Base-by-base conservation (phyloP, 2,888 invertebrate species). In the Acronicta aceris region DNA sequence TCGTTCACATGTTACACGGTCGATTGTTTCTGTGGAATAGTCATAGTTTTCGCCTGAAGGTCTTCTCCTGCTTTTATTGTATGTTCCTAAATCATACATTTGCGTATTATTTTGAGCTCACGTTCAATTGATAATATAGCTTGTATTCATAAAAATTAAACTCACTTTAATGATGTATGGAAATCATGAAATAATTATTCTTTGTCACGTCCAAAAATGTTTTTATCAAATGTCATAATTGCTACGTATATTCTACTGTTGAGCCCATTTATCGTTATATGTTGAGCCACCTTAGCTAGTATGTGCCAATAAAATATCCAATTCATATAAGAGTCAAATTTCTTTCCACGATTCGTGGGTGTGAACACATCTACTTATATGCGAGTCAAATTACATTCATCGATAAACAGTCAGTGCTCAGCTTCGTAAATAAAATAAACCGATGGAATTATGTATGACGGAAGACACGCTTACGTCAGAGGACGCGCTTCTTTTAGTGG, bases 381-480 rank as follows among this genome's bases (percentile, higher is more conserved):
- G 75, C 71, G 81, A 84, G 69, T 86, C 80, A 78, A 86, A 87
- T 88, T 84, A 86, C 79, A 79, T 77, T 74, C 54, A 68, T 74
- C 58, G 57, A 73, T 65, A 59, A 46, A 55, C 57, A 60, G 61
- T 33, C 72, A 68, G 71, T 76, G 69, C 58, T 67, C 62, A 62
- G 65, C 72, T 64, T 65, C 70, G 71, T 77, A 71, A 81, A 76
- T 81, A 75, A 75, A 81, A 82, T 82, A 74, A 72, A 79, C 68
- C 73, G 72, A 74, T 71, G 68, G 75, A 82, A 84, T 87, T 76
- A 83, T 82, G 78, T 80, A 82, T 81, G 83, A 84, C 84, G 85
- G 86, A 87, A 85, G 81, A 75, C 70, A 69, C 55, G 81, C 69
- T 88, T 84, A 86, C 89, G 88, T 89, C 89, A 88, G 83, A 88